A percentile compares a stretch with the other conserved stretches of the same genome.
These are phyloP conservation scores for Parascotia fuliginaria DNA, from an alignment of 2,888 invertebrate species.

Conservation along the genomic window DNA sequence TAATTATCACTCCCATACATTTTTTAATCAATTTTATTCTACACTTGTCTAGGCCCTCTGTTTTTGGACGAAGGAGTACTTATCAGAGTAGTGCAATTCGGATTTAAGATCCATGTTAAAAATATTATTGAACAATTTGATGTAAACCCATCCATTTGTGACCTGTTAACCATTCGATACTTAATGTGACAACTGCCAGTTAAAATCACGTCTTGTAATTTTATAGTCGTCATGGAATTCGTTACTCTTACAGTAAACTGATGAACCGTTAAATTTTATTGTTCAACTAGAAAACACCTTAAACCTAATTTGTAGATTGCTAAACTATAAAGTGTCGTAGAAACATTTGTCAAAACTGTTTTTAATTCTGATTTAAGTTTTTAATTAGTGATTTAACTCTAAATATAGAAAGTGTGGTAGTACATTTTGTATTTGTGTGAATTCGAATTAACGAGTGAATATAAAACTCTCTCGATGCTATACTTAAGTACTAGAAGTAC, in stretches of 20 bases:
- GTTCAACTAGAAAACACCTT: conserved; percentile 13
- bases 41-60: too few species aligned
- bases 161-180: neutral
- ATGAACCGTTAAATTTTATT: conserved; percentile 20
- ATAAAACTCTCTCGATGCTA: too few species aligned
- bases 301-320: conserved; percentile 2
- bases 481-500: too few species aligned
- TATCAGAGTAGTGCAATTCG: too few species aligned
- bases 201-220: neutral
- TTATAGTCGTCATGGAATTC: conserved; percentile 1
- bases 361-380: neutral
- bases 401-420: too few species aligned
- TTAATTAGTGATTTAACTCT: neutral
- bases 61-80: too few species aligned
- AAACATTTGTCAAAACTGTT: neutral
- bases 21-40: too few species aligned
- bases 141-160: neutral
- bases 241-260: conserved; percentile 1
- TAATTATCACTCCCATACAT: too few species aligned
- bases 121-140: neutral
- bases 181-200: neutral
- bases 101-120: too few species aligned
- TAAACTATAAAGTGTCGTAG: neutral
- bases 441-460: too few species aligned
- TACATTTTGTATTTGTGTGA: too few species aligned